Evolutionary conservation across 2,888 invertebrate genomes (phyloP), one percentile per base, ranked within the genome.

Genomic region (Busseola fusca): DNA sequence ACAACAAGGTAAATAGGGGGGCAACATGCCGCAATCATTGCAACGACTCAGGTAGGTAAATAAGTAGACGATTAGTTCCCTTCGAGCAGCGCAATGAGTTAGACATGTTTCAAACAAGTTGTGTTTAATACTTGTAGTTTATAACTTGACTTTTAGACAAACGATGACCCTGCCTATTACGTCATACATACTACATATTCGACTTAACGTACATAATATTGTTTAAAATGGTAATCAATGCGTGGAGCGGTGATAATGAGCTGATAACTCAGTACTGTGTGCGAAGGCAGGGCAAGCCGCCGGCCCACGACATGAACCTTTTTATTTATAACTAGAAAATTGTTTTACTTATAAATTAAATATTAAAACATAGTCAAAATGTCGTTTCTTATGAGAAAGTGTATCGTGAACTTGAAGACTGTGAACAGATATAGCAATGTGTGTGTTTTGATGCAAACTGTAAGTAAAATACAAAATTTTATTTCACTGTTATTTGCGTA

Each of bases 141-240:
- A 78, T 50, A 37, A 66, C 56, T 69, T 82, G 74, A 82, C 71
- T 77, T 82, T 76, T 74, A 71, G 70, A 68, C 72, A 64, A 75
- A 52, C 72, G 81, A 85, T 92, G 90, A 91, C 92, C 90, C 83
- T 64, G 62, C 63, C 59, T 70, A 74, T 87, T 85, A 86, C 88
- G 88, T 82, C 76, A 80, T 66, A 74, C 72, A 81, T 76, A 87
- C 86, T 80, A 87, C 84, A 87, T 84, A 87, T 86, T 86, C 70
- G 67, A 86, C 71, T 84, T 72, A 81, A 87, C 87, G 84, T 69
- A 77, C 60, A 72, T 88, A 90, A 90, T 90, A 87, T 85, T 85
- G 84, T 91, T 91, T 86, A 87, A 88, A 91, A 93, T 92, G 91
- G 84, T 92, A 94, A 94, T 93, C 90, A 90, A 90, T 87, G 86